A percentile compares a stretch with the other conserved stretches of the same genome.
Conservation (phyloP, 2,113 vertebrate genomes). For the Vulpes lagopus region DNA sequence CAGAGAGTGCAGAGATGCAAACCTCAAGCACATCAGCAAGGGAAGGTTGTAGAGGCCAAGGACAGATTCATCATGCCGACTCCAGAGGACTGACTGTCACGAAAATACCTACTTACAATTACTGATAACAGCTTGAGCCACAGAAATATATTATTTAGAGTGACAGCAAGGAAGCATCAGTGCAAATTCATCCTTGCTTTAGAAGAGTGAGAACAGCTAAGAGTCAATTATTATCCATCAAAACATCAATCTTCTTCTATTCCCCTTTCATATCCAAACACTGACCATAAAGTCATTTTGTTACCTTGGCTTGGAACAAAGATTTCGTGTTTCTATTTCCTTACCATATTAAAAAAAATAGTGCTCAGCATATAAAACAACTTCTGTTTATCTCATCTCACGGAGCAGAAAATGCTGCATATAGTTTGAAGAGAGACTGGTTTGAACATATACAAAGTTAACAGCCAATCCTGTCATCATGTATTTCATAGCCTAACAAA, state of each 20-base stretch:
- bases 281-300: slow-evolving; percentile 85
- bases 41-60: not conserved
- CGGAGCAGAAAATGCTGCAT: not conserved
- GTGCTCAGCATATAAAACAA: slow-evolving; percentile 71
- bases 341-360: slow-evolving; percentile 67
- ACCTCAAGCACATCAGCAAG: not conserved
- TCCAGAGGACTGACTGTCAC: slow-evolving; percentile 48
- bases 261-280: slow-evolving; percentile 84
- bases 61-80: slow-evolving; percentile 1
- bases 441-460: not conserved
- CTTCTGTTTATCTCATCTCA: slow-evolving; percentile 72
- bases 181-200: slow-evolving; percentile 86
- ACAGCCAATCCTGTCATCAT: not conserved
- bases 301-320: slow-evolving; percentile 86
- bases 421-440: not conserved
- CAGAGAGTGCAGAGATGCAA: not conserved
- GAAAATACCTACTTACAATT: slow-evolving; percentile 73
- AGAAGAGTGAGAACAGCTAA: slow-evolving; percentile 85
- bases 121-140: slow-evolving; percentile 65
- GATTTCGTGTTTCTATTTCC: slow-evolving; percentile 77
- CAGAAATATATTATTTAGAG: slow-evolving; percentile 84
- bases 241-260: slow-evolving; percentile 87
- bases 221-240: slow-evolving; percentile 90
- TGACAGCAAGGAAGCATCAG: slow-evolving; percentile 83
- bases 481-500: not conserved